Evolutionary conservation across 2,888 invertebrate genomes (phyloP), one percentile per base, ranked within the genome.

Genomic region (Drosophila melanosoma): DNA sequence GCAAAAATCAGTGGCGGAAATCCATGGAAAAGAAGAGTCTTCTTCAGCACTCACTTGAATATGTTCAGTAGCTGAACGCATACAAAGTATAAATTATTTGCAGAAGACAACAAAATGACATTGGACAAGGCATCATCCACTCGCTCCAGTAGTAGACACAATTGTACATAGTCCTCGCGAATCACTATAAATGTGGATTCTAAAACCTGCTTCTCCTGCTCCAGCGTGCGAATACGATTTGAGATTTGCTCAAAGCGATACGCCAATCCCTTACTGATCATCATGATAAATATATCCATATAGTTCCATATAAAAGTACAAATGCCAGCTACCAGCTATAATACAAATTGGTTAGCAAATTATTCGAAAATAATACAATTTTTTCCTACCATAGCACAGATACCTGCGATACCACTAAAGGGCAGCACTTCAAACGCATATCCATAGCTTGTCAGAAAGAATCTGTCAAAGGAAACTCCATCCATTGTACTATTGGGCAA

Each of bases 71-170:
- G 93, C 86, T 96, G 96, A 64, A 95, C 94, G 85, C 96, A 96
- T 72, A 96, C 95, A 90, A 96, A 96, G 91, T 95, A 96, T 51
- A 96, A 94, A 91, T 96, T 96, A 80, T 95, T 96, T 26, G 94
- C 93, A 81, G 95, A 96, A 0, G 96, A 96, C 12, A 96, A 91
- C 0, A 96, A 91, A n/a, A 96, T 94, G 38, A 96, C 93, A 35
- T 94, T 93, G n/a, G 96, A 95, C 26, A 96, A 93, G 56, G 94
- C 93, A 12, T 93, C 92, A 83, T 96, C 96, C 2, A 96, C 94
- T 53, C 93, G 93, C 60, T 95, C 94, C 7, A 96, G 94, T 12
- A 97, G 93, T 33, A 94, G 94, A 8, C 96, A 95, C 73, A 96
- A 93, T 56, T 94, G 94, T 40, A 95, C 95, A 87, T 95, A 96